These are phyloP conservation scores for Archaeoteleia sp. DNA, from an alignment of 2,888 invertebrate genomes.

Conservation along the genomic window DNA sequence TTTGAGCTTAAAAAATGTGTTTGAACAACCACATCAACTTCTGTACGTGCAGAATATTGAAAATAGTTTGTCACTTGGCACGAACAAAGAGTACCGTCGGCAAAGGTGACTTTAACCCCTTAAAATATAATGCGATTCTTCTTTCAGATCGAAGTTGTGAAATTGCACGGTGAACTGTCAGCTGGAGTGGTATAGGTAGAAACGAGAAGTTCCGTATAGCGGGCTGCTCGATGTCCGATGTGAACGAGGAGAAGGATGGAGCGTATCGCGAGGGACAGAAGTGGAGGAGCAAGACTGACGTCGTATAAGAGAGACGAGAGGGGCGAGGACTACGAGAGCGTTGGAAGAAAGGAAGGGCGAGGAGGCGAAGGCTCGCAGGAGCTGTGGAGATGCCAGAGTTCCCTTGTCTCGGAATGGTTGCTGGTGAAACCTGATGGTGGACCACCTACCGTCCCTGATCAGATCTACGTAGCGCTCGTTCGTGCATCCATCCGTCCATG, in stretches of 20 bases:
- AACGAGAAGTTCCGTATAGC: constrained; percentile 61
- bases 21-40: too few species aligned
- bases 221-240: constrained; percentile 49
- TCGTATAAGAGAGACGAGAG: constrained; percentile 24
- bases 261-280: constrained; percentile 28
- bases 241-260: constrained; percentile 36
- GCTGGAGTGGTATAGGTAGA: constrained; percentile 55
- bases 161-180: constrained; percentile 56
- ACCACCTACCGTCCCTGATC: constrained; percentile 75
- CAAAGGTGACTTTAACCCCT: constrained; percentile 7
- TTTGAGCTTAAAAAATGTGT: too few species aligned
- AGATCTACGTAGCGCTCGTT: constrained; percentile 70
- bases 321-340: constrained; percentile 13
- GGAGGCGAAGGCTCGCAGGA: constrained; percentile 49
- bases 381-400: constrained; percentile 55
- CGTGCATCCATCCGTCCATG: constrained; percentile 60
- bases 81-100: too few species aligned
- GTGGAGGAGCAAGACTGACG: constrained; percentile 16
- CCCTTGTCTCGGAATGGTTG: constrained; percentile 61
- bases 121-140: constrained; percentile 47
- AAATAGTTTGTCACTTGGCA: too few species aligned
- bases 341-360: constrained; percentile 30
- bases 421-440: constrained; percentile 70
- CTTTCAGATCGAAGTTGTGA: constrained; percentile 50
- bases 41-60: too few species aligned